These are phyloP conservation scores for Kuschelorhynchus macadamiae DNA, from an alignment of 2,888 invertebrate genomes.

Conservation along the genomic window DNA sequence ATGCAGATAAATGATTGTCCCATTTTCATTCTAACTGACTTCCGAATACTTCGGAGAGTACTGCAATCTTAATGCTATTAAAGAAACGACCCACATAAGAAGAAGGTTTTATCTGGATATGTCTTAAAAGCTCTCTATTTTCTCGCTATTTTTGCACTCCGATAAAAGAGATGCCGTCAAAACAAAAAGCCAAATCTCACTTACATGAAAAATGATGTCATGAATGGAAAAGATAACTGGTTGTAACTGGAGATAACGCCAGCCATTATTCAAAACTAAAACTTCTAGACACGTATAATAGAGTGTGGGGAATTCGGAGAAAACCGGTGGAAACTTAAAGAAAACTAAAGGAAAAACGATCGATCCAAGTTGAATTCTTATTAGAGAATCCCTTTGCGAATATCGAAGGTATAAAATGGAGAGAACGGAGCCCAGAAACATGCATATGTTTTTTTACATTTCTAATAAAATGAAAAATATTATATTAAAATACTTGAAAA, in stretches of 20 bases:
- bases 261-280: conserved; percentile 25
- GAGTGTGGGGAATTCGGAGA: conserved; percentile 14
- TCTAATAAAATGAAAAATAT: background rate
- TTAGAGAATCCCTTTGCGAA: conserved; percentile 7
- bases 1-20: no score
- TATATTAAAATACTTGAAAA: no score
- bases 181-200: background rate
- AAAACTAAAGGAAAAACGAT: conserved; percentile 21
- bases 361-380: conserved; percentile 22
- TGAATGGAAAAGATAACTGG: conserved; percentile 7
- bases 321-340: conserved; percentile 8
- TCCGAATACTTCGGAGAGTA: no score
- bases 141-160: no score
- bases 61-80: no score
- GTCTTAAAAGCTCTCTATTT: no score
- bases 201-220: conserved; percentile 7
- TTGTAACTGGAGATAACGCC: conserved; percentile 18
- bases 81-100: no score
- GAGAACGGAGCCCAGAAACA: conserved; percentile 8
- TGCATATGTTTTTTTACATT: background rate
- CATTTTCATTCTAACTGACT: no score
- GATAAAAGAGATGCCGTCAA: background rate
- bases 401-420: background rate
- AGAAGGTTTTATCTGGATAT: no score
- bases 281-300: conserved; percentile 21